phyloP scores from a whole-genome alignment of 2,888 invertebrate genomes.

The Macrosoma leucophasiata region DNA sequence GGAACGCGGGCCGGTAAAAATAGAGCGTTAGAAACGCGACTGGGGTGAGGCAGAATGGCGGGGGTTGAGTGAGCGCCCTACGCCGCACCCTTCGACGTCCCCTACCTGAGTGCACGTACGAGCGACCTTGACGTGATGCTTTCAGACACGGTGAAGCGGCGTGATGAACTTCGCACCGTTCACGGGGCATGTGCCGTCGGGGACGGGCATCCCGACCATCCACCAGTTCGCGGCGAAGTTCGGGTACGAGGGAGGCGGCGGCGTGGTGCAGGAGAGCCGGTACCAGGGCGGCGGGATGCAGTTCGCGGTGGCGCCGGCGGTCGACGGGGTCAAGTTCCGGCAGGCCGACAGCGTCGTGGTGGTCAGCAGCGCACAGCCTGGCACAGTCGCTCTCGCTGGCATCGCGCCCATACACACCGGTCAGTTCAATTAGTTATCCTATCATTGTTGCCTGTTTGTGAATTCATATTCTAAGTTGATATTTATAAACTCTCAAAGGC shows the following conservation, averaged over 20 bases:
- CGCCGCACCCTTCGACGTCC: constrained; percentile 54
- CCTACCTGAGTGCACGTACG: constrained; percentile 27
- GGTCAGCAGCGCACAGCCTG: constrained; percentile 70
- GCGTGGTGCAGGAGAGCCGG: constrained; percentile 58
- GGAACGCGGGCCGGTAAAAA: constrained; percentile 69
- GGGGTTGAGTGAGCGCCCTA: constrained; percentile 69
- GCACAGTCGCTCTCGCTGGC: constrained; percentile 54
- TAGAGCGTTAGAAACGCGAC: constrained; percentile 59
- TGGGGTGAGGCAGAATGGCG: constrained; percentile 74
- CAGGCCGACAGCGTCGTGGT: constrained; percentile 71
- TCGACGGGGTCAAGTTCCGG: constrained; percentile 78
- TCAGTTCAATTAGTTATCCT: constrained; percentile 27
- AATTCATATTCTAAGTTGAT: too few species aligned
- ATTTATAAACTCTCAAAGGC: too few species aligned
- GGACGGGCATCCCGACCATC: constrained; percentile 84
- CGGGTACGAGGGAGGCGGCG: constrained; percentile 62
- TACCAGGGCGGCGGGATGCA: constrained; percentile 56
- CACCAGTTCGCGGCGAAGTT: constrained; percentile 89
- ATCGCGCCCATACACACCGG: constrained; percentile 64
- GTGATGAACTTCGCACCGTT: constrained; percentile 91
- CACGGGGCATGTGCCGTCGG: constrained; percentile 85
- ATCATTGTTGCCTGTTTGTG: too few species aligned
- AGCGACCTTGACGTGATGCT: constrained; percentile 26
- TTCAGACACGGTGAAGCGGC: constrained; percentile 24
- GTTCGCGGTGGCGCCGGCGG: constrained; percentile 50